Evolutionary conservation across 2,888 invertebrate species (phyloP), one percentile per base, ranked within the genome.

Genomic region (Ryuthela nishihirai): DNA sequence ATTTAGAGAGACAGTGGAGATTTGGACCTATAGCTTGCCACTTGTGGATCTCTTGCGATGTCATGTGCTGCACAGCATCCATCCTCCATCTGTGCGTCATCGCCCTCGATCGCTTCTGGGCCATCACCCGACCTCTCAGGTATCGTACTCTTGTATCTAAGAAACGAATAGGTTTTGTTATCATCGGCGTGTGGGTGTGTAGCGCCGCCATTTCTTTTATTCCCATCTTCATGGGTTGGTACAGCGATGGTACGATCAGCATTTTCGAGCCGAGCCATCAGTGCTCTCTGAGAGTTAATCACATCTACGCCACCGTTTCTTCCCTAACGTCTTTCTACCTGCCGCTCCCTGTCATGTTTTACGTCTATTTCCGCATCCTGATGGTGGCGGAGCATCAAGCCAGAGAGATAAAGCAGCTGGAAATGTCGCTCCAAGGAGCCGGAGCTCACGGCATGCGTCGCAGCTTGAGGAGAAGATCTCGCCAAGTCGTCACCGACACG

Each of bases 401-500:
- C 0, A 40, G 66, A 9, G 70, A 70, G 44, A 71, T 71, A 12
- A 63, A 66, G 34, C 63, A 66, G 23, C 45, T 70, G 38, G 69
- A 70, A 50, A 39, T 44, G 21, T 70, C 68, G 0, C 59, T 70
- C 3, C 54, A 60, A 46, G 62, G 58, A n/a, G 54, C 50, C 3
- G 55, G 46, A 12, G 52, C 63, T 18, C 63, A 61, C 21, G 62
- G 61, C 2, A 56, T 63, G 39, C 46, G 63, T 23, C 41, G 87
- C 64, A 92, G 92, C 49, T 79, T 97, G 29, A 87, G 91, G 71
- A 82, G 90, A 61, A 94, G 95, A 58, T 88, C 90, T 63, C 90
- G 90, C 72, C 83, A 91, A 44, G 91, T 92, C 73, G 82, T 88
- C 3, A 91, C 92, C 86, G 95, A 95, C 74, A 94, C 94, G 0